phyloP scores from a whole-genome alignment of 1,140 invertebrate genomes.

The Metaphire vulgaris region DNA sequence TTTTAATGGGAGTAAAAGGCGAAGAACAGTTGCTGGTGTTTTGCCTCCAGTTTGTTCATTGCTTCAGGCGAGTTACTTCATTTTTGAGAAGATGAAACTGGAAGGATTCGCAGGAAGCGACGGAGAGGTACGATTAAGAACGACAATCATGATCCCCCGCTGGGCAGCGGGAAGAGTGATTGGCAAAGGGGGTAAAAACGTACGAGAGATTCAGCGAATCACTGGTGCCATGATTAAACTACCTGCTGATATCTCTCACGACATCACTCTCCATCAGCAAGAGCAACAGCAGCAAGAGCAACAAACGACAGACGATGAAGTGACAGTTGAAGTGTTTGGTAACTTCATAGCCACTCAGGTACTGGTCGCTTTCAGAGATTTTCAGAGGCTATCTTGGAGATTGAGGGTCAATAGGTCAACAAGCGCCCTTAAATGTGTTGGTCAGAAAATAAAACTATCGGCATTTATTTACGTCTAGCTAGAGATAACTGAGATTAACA shows the following conservation, averaged over 20 bases:
- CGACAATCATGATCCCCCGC: slow-evolving; percentile 87
- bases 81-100: slow-evolving; percentile 32
- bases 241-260: slow-evolving; percentile 63
- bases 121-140: slow-evolving; percentile 82
- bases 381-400: no score
- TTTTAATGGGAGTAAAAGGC: no score
- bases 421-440: no score
- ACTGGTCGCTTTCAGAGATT: no score
- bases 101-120: slow-evolving; percentile 69
- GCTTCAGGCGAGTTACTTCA: slow-evolving; percentile 27
- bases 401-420: no score
- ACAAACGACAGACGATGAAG: not conserved
- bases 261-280: not conserved
- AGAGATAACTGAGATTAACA: no score
- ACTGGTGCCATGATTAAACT: slow-evolving; percentile 90
- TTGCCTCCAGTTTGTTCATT: no score
- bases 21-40: no score
- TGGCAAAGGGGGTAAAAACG: slow-evolving; percentile 94
- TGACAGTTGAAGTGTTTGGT: slow-evolving; percentile 48
- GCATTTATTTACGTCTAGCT: no score
- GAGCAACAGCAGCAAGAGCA: slow-evolving; percentile 16
- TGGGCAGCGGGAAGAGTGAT: slow-evolving; percentile 83
- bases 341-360: slow-evolving; percentile 50
- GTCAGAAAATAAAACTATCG: no score
- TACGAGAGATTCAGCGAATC: slow-evolving; percentile 81